Evolutionary conservation across 1,140 invertebrate genomes (phyloP).

Genomic region (Cylas formicarius): DNA sequence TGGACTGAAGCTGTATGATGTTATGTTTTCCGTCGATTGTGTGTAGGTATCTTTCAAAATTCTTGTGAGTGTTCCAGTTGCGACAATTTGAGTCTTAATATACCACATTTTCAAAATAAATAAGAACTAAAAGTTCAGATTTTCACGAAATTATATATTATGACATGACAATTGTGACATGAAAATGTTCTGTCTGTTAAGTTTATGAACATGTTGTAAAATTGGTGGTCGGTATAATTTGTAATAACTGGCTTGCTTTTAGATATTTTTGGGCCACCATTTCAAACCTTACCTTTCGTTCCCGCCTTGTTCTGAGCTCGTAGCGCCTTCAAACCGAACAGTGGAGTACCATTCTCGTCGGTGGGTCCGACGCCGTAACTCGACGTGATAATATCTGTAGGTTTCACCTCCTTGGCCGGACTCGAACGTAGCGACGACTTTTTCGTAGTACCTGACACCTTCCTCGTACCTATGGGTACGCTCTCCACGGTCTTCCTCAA

Average conservation of each 20-base stretch:
- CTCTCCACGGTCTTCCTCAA: constrained; percentile 31
- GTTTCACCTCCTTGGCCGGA: constrained; percentile 33
- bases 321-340: constrained; percentile 67
- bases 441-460: constrained; percentile 21
- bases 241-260: no score
- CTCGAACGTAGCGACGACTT: constrained; percentile 23
- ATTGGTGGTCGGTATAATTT: no score
- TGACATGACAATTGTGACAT: no score
- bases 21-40: no score
- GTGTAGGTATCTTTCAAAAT: no score
- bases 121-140: no score
- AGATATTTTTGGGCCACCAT: not conserved
- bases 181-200: no score
- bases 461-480: constrained; percentile 18
- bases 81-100: no score
- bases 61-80: no score
- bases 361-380: constrained; percentile 75
- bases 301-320: constrained; percentile 53
- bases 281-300: constrained; percentile 47
- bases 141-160: no score
- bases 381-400: constrained; percentile 62
- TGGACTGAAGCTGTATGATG: no score
- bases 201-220: not conserved
- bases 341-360: constrained; percentile 66
- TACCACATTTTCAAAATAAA: no score